These are phyloP conservation scores for Catharus fuscescens DNA, from an alignment of 2,113 vertebrate species.

Conservation along the genomic window DNA sequence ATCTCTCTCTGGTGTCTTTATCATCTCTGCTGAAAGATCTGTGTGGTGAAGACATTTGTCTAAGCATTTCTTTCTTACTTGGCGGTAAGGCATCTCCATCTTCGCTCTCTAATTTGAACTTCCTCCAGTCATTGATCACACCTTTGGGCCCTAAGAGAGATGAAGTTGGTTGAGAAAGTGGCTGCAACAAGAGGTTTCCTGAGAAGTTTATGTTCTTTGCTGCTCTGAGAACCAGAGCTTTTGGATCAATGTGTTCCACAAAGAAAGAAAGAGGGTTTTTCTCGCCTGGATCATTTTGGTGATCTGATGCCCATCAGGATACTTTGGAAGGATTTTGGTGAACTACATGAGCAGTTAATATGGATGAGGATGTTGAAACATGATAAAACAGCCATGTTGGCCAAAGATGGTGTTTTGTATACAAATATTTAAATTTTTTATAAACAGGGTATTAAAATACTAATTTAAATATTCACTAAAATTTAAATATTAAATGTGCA, in stretches of 20 bases:
- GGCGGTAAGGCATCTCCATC: slow-evolving; percentile 81
- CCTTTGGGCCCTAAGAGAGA: slow-evolving; percentile 90
- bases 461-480: neutral
- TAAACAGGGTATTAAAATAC: neutral
- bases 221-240: neutral
- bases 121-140: slow-evolving; percentile 97
- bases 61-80: slow-evolving; percentile 90
- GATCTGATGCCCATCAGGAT: neutral
- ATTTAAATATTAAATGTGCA: neutral
- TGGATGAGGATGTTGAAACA: neutral
- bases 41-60: slow-evolving; percentile 91
- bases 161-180: neutral
- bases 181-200: neutral
- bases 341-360: neutral
- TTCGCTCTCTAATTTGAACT: slow-evolving; percentile 94
- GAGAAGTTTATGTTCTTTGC: neutral
- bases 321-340: neutral
- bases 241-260: neutral
- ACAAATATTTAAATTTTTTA: neutral
- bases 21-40: slow-evolving; percentile 77
- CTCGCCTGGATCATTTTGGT: neutral
- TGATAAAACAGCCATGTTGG: neutral
- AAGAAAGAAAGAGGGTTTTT: neutral
- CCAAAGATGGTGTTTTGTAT: neutral
- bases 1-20: slow-evolving; percentile 74